Conservation (phyloP, 2,888 invertebrate species). For the Stenodera caucasica region DNA sequence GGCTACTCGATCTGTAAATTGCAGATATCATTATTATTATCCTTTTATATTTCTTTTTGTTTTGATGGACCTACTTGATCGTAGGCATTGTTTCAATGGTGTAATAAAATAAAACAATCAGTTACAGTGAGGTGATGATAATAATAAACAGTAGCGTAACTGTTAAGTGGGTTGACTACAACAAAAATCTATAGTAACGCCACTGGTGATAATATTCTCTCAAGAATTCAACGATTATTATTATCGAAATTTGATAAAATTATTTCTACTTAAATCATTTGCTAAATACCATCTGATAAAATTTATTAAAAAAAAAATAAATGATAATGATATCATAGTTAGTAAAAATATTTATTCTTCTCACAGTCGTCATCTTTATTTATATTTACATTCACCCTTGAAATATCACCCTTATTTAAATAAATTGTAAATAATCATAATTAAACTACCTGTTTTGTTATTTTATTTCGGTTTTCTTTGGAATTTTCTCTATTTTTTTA, state of each 20-base stretch:
- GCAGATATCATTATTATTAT: not conserved
- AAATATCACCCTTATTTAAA: not conserved
- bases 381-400: not conserved
- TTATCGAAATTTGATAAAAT: too few species aligned
- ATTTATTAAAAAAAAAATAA: too few species aligned
- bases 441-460: not conserved
- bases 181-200: too few species aligned
- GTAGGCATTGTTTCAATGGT: slow-evolving; percentile 41
- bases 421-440: not conserved
- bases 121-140: too few species aligned
- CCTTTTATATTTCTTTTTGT: not conserved
- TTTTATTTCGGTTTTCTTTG: not conserved
- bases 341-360: not conserved
- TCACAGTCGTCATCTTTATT: slow-evolving; percentile 9
- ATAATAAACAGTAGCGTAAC: too few species aligned
- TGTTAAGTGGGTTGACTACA: too few species aligned
- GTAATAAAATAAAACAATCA: slow-evolving; percentile 43
- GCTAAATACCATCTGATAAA: too few species aligned
- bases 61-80: slow-evolving; percentile 36
- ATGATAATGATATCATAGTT: too few species aligned
- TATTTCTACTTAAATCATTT: too few species aligned
- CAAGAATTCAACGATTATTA: too few species aligned
- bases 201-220: too few species aligned
- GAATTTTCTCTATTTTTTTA: not conserved
- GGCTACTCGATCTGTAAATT: not conserved